These are phyloP conservation scores for Platysteira castanea DNA, from an alignment of 2,113 vertebrate genomes.

Conservation along the genomic window DNA sequence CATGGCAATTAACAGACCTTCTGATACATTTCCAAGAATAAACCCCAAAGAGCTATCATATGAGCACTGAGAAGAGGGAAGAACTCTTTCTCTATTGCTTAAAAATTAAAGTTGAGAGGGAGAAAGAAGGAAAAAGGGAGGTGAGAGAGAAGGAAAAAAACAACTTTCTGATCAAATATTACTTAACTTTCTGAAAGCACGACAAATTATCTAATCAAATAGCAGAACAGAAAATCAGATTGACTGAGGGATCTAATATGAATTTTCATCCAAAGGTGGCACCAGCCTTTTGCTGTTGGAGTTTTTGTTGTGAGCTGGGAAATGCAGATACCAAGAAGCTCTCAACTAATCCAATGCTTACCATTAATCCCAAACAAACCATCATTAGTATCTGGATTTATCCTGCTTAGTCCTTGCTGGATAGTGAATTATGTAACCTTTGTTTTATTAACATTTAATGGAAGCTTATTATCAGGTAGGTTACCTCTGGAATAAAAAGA, in stretches of 20 bases:
- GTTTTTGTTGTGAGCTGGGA: neutral
- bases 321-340: slow-evolving; percentile 18
- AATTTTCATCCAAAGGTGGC: slow-evolving; percentile 43
- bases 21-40: neutral
- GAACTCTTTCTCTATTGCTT: neutral
- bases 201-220: neutral
- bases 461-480: slow-evolving; percentile 7
- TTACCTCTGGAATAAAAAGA: neutral
- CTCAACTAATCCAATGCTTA: slow-evolving; percentile 66
- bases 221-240: neutral
- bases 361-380: slow-evolving; percentile 68
- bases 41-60: neutral
- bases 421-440: slow-evolving; percentile 57
- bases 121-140: neutral
- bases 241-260: neutral
- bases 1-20: neutral
- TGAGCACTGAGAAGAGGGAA: neutral
- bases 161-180: neutral
- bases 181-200: neutral
- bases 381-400: slow-evolving; percentile 69
- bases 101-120: neutral
- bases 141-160: neutral
- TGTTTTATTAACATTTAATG: slow-evolving; percentile 57
- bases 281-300: slow-evolving; percentile 35
- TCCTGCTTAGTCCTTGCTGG: slow-evolving; percentile 57